Base-by-base conservation (phyloP, 2,888 invertebrate genomes). In the Drosophila barbarae region DNA sequence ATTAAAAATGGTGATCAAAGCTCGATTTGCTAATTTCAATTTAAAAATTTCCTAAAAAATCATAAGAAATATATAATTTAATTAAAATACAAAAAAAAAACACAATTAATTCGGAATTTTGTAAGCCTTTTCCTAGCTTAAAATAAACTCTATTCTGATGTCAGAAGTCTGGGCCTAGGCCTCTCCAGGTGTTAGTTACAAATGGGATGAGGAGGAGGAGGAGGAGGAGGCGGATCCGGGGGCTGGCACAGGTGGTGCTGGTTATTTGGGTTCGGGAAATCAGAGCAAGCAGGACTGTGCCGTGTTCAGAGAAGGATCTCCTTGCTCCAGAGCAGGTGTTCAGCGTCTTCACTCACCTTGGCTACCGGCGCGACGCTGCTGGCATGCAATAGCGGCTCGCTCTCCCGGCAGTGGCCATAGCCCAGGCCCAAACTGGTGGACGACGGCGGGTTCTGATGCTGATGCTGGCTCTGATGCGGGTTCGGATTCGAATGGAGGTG, bases 301-400 rank as follows among this genome's bases (percentile, higher is more conserved):
- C 49, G 38, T 10, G 38, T 30, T 81, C 67, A 81, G 28, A 85
- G 85, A n/a, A 84, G 77, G 64, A 86, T 85, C 73, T 86, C 85
- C 69, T 83, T 85, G 75, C 74, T 81, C 76, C 81, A 79, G 70
- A 77, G 72, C 73, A 77, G 74, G 6, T 51, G 42, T 3, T 66
- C 58, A 18, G 47, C 67, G 57, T 78, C 81, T 70, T 74, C 80
- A 86, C 88, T 88, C 87, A 89, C 89, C 88, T 89, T 89, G 76
- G 89, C 88, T 74, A 88, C 86, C 75, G 88, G 89, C 71, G 89
- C 87, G 63, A 75, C 66, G 77, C 82, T 82, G 82, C 77, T 79
- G 82, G 88, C 87, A 86, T 89, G 89, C 84, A 90, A 86, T 63
- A 90, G 83, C 71, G 90, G 90, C 84, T 90, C 90, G 81, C 88